Evolutionary conservation across 2,888 invertebrate genomes (phyloP), one percentile per base, ranked within the genome.

Genomic region (Eupithecia tripunctaria): DNA sequence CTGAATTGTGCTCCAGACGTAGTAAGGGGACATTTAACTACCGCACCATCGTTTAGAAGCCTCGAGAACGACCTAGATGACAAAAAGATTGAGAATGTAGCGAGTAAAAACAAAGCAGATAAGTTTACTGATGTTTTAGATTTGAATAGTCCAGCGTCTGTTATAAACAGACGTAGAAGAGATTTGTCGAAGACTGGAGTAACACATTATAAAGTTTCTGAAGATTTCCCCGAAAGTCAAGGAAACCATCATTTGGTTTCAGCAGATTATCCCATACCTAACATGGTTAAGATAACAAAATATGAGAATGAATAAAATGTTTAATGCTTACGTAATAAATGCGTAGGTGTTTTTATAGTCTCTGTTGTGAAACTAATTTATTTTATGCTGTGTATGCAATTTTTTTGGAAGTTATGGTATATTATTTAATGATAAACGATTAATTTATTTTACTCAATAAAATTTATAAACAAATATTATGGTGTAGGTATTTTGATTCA

Each of bases 1-100:
- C 78, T 87, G 2, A 84, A 81, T 78, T 86, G 86, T 69, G 76
- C 84, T 7, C 85, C 86, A 0, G 80, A 81, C 56, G 82, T 86
- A 0, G 76, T 80, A 15, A 67, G 80, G 18, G 86, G 86, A 0
- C 81, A 83, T 59, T 59, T 86, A 64, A 73, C 68, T 10, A 62
- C 66, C 6, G 18, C 66, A 5, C 27, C 71, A 7, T 74, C 74
- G 1, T 75, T 78, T 60, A 73, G 66, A 64, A 71, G 27, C 32
- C 15, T 60, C 8, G 29, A 60, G 29, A 29, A 66, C 21, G 51
- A 62, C 12, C 15, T 6, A 18, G 43, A 70, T 12, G 27, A 32
- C 8, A 72, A 72, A 7, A 29, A 69, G 8, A 56, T 51, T 51
- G 10, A 67, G 5, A 43, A 56, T 29, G 29, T 43, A 56, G 67